Base-by-base conservation (phyloP, 2,797 vertebrate species). In the Phaenicophaeus curvirostris region DNA sequence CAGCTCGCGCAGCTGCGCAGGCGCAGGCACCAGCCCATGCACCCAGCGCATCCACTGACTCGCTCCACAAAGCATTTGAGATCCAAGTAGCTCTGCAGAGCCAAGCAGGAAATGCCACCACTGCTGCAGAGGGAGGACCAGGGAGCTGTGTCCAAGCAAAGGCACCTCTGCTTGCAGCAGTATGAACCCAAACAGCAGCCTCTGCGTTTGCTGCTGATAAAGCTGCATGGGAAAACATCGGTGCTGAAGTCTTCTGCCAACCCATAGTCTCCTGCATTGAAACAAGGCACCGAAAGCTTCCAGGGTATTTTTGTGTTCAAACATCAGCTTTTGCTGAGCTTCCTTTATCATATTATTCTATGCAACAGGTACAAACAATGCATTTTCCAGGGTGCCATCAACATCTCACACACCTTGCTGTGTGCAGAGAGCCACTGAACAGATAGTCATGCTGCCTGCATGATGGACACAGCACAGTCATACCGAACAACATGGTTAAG, bases 401-500 rank as follows among this genome's bases (percentile, higher is more conserved):
- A 5, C 25, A 42, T 3, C 11, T 12, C 44, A 16, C 15, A 23
- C 55, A 13, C 6, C 2, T n/a, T 4, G 1, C 17, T 39, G 30
- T 4, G 53, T 28, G 23, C 25, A 63, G n/a, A 44, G 14, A 79
- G 58, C 50, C 58, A 24, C 5, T 5, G 0, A 17, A 63, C 74
- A 59, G 66, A 30, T 6, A 63, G 31, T 41, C 2, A 2, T 57
- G 28, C 20, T 41, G n/a, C 44, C 81, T 35, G 13, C 31, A n/a
- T 18, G 48, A 2, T 0, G 19, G 75, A 6, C 1, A 12, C 68
- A 39, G 55, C 65, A 27, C 6, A 5, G 11, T 4, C 71, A 31
- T 15, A 63, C 7, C 55, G 24, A 76, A 17, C 19, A 54, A 18
- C 0, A 0, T 5, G 1, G 27, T 3, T 65, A 46, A 28, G 83